Conservation (phyloP, 2,888 invertebrate species). For the Cheilosia urbana region DNA sequence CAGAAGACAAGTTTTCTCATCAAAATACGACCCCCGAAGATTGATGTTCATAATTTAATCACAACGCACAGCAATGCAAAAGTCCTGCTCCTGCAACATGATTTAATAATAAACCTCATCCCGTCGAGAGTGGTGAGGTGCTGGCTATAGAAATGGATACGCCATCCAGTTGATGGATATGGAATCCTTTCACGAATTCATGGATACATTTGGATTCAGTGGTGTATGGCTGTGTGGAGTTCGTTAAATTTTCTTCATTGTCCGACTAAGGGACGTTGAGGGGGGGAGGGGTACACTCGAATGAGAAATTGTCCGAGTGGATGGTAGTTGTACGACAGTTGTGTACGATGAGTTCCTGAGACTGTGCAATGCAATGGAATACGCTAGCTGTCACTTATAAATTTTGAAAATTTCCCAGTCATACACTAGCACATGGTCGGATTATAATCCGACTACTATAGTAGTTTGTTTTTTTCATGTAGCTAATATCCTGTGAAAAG, state of each 20-base stretch:
- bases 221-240: not conserved
- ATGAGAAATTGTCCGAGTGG: not conserved
- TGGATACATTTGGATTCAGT: conserved; percentile 10
- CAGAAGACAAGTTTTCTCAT: conserved; percentile 3
- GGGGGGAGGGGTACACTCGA: not conserved
- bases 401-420: not conserved
- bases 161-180: conserved; percentile 17
- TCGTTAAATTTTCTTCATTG: conserved; percentile 8
- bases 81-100: conserved; percentile 61
- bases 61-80: conserved; percentile 38
- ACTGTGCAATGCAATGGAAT: not conserved
- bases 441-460: too few relatives aligned
- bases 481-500: not conserved
- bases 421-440: too few relatives aligned
- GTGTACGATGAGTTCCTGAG: not conserved
- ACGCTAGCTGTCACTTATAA: not conserved
- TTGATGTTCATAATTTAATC: conserved; percentile 60
- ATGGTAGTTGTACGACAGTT: conserved; percentile 14
- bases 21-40: conserved; percentile 18
- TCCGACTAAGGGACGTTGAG: not conserved
- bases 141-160: not conserved
- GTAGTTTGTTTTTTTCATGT: not conserved
- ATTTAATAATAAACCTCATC: conserved; percentile 50
- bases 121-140: conserved; percentile 1
- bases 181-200: conserved; percentile 16